Evolutionary conservation across 2,113 vertebrate genomes (phyloP), one percentile per base, ranked within the genome.

Genomic region (Alouatta palliata): DNA sequence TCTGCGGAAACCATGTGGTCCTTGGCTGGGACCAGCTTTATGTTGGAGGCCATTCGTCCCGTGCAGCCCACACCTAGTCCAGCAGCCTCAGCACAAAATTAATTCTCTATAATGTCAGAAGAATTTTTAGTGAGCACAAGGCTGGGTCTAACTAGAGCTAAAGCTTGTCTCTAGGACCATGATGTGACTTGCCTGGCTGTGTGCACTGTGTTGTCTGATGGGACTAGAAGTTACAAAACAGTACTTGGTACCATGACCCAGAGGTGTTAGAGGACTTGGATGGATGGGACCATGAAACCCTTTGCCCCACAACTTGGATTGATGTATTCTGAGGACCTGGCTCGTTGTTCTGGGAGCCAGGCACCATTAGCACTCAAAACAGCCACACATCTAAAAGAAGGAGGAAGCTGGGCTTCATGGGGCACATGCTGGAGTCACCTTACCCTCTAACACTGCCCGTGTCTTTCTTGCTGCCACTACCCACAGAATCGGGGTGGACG

Each of bases 321-420:
- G 6, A n/a, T 21, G 37, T 64, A 9, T 56, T 58, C 40, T 68
- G 30, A 40, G 56, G 40, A 37, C 6, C 58, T 32, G n/a, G 8
- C 70, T 75, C 1, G 0, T 12, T 20, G n/a, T 23, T 27, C 10
- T n/a, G 66, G 6, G 21, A 3, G n/a, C 49, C 76, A 37, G 90
- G 58, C 19, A 77, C n/a, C 49, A 5, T 93, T 16, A 8, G 27
- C 25, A 13, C 25, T 73, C 71, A 35, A 19, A 68, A n/a, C 16
- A 81, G 88, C 73, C 49, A 0, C 14, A 19, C 19, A n/a, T 49
- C 86, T 86, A 12, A 64, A 68, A 66, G 8, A 13, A 86, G 14
- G 27, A 49, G 14, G 14, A 30, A 6, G 20, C 81, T 68, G 6
- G 25, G 2, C 27, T 0, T 23, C 27, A 0, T 27, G 16, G 32